Percentiles rank a stretch among this genome's conserved stretches.
Conservation (phyloP, 1,140 invertebrate species). For the Tetragnatha versicolor region DNA sequence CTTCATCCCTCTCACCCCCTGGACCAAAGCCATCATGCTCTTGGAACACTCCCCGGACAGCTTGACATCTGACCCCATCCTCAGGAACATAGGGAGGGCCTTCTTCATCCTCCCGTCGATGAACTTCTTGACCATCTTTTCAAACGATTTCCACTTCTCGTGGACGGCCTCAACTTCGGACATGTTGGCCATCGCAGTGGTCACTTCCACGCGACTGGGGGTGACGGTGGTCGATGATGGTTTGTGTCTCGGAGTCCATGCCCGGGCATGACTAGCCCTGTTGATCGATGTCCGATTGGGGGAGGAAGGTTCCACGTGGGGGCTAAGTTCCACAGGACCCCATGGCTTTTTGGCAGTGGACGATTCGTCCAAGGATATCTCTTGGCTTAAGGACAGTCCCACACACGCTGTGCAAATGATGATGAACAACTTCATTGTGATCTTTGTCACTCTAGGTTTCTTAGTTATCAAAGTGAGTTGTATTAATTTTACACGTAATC, state of each 20-base stretch:
- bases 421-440: not conserved
- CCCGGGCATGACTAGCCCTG: not conserved
- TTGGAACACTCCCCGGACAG: slow-evolving; percentile 59
- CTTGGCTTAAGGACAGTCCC: too few relatives aligned
- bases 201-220: not conserved
- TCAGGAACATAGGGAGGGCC: slow-evolving; percentile 38
- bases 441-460: not conserved
- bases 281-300: not conserved
- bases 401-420: not conserved
- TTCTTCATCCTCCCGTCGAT: slow-evolving; percentile 40
- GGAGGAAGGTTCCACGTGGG: slow-evolving; percentile 14
- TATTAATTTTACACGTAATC: not conserved
- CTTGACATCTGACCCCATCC: slow-evolving; percentile 56
- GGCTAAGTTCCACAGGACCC: not conserved
- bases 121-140: slow-evolving; percentile 26
- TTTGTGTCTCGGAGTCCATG: not conserved
- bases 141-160: slow-evolving; percentile 16
- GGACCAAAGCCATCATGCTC: slow-evolving; percentile 58
- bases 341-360: not conserved
- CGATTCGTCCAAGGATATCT: not conserved
- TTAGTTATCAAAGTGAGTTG: not conserved
- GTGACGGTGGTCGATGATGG: not conserved
- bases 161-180: slow-evolving; percentile 25
- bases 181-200: not conserved
- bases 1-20: slow-evolving; percentile 52